phyloP scores from a whole-genome alignment of 2,888 invertebrate species.

The Platycheirus albimanus region DNA sequence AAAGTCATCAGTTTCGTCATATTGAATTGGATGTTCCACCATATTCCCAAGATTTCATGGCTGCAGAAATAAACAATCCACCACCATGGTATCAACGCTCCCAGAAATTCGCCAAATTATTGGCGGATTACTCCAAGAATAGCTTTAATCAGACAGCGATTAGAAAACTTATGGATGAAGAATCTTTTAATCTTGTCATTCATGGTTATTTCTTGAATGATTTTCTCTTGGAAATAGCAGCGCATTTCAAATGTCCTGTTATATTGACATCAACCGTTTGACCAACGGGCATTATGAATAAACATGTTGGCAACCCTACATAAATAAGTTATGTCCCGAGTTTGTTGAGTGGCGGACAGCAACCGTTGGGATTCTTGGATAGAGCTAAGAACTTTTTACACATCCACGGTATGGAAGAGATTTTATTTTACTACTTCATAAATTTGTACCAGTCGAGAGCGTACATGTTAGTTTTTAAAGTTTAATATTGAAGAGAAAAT shows the following conservation, averaged over 20 bases:
- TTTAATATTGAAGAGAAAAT: too few relatives aligned
- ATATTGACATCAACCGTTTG: slow-evolving; percentile 76
- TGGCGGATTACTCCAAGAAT: not conserved
- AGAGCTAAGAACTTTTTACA: slow-evolving; percentile 76
- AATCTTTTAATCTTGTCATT: slow-evolving; percentile 74
- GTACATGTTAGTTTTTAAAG: too few relatives aligned
- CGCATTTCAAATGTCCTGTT: slow-evolving; percentile 79
- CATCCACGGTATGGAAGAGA: too few relatives aligned
- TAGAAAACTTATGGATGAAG: slow-evolving; percentile 13
- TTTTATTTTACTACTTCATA: too few relatives aligned
- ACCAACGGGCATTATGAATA: slow-evolving; percentile 75
- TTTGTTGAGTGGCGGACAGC: slow-evolving; percentile 56
- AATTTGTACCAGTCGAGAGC: too few relatives aligned
- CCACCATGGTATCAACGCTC: not conserved
- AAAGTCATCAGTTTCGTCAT: slow-evolving; percentile 14
- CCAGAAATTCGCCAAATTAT: not conserved
- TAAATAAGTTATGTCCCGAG: slow-evolving; percentile 77
- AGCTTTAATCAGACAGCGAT: not conserved
- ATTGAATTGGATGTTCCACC: not conserved
- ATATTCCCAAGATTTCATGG: not conserved
- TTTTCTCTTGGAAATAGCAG: slow-evolving; percentile 76
- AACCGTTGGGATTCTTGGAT: slow-evolving; percentile 76
- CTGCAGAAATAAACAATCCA: not conserved
- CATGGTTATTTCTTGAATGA: slow-evolving; percentile 73
- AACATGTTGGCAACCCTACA: slow-evolving; percentile 78